Percentiles rank a stretch among this genome's conserved stretches.
These are phyloP conservation scores for Mustela lutreola DNA, from an alignment of 2,113 vertebrate genomes.

Conservation along the genomic window DNA sequence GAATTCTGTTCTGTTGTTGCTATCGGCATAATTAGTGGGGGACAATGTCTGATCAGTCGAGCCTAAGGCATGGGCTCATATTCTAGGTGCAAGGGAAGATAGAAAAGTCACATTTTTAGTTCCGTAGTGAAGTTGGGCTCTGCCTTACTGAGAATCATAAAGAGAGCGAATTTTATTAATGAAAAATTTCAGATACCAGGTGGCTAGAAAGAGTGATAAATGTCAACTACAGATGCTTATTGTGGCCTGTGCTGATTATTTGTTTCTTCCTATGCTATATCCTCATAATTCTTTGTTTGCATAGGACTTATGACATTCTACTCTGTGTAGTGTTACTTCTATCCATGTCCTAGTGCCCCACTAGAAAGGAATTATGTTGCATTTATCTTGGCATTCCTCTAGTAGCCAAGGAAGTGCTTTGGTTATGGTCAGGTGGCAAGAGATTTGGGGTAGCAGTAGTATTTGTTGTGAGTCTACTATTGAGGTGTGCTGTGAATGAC, in stretches of 20 bases:
- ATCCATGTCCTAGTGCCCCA: neutral
- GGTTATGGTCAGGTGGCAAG: neutral
- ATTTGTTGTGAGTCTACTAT: neutral
- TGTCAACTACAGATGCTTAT: neutral
- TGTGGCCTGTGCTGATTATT: neutral
- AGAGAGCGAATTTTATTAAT: neutral
- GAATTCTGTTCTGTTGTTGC: neutral
- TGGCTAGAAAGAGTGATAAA: neutral
- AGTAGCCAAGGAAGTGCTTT: neutral
- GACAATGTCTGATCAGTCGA: neutral
- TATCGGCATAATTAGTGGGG: neutral
- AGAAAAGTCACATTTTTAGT: neutral
- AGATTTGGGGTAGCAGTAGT: neutral
- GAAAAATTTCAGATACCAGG: neutral
- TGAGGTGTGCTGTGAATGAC: neutral
- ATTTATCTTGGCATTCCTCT: constrained; percentile 5
- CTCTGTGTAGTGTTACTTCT: neutral
- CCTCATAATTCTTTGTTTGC: neutral
- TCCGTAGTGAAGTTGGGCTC: neutral
- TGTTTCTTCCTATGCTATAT: constrained; percentile 7
- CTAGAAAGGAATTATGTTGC: neutral
- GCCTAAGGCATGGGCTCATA: neutral
- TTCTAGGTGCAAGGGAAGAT: neutral
- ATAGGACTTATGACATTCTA: neutral
- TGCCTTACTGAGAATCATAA: neutral